Base-by-base conservation (phyloP, 2,888 invertebrate species). In the Exocentrus adspersus region DNA sequence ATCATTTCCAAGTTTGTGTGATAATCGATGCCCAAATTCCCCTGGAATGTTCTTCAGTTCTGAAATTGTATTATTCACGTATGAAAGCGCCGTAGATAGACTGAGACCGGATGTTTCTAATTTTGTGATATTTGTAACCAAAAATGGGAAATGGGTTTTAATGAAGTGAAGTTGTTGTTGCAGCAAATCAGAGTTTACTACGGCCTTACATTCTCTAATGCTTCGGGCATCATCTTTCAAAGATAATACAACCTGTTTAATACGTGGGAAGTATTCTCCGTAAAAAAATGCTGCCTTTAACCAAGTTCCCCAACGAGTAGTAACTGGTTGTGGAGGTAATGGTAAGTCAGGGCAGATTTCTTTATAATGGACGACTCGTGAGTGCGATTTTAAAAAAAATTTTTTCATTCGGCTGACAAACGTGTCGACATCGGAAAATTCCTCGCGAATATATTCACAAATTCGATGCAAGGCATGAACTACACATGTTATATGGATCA, bases 401-500 rank as follows among this genome's bases (percentile, higher is more conserved):
- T 78, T 75, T 65, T 78, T 75, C n/a, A 68, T 52, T 30, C 20
- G 53, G n/a, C 64, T 61, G 41, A 78, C 71, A 12, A 79, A 68
- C 17, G 57, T 60, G 64, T 78, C 70, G n/a, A 75, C 72, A 7
- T 66, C 45, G 48, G 64, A 56, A 71, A 65, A 77, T 57, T 69
- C 50, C 10, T 42, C 19, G 59, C 77, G 48, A 24, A 78, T 66
- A 45, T 66, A 56, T 69, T 79, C 77, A 10, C 71, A 72, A 17
- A 78, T 72, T 54, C 72, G 50, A 59, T 78, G 71, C 1, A 79
- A 19, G 24, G 65, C 76, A 68, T 78, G 78, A 12, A 75, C 76
- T 51, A 78, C 52, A 65, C 77, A 79, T 17, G 78, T 79, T n/a
- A 72, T 45, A 62, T 78, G 77, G 5, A 75, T 46, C 54, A 79